A percentile compares a stretch with the other conserved stretches of the same genome.
phyloP scores from a whole-genome alignment of 1,140 invertebrate genomes.

The Lordiphosa clarofinis region DNA sequence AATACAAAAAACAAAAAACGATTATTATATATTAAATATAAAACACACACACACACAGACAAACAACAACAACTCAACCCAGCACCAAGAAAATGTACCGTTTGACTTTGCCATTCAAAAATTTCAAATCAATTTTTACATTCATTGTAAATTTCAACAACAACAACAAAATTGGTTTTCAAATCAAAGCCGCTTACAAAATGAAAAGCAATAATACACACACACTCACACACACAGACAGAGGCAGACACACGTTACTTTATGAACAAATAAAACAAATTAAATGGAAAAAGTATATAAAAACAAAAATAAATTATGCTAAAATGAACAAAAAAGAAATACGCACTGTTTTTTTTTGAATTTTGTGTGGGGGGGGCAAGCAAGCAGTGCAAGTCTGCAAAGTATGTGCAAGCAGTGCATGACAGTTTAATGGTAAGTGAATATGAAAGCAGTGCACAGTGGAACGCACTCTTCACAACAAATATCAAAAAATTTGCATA shows the following conservation, averaged over 20 bases:
- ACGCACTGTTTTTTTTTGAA: neutral
- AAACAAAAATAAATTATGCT: constrained; percentile 65
- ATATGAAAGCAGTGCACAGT: too few relatives aligned
- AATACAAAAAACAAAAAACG: constrained; percentile 23
- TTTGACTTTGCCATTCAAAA: constrained; percentile 40
- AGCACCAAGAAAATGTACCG: constrained; percentile 42
- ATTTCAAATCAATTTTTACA: constrained; percentile 37
- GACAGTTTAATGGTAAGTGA: too few relatives aligned
- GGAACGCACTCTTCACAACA: too few relatives aligned
- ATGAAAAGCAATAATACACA: constrained; percentile 24
- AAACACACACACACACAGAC: constrained; percentile 27
- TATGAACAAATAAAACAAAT: constrained; percentile 70
- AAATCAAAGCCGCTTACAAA: constrained; percentile 45
- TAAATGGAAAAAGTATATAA: constrained; percentile 74
- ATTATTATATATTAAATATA: constrained; percentile 75
- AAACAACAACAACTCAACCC: constrained; percentile 36
- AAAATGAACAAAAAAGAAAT: constrained; percentile 44
- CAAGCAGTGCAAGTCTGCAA: too few relatives aligned
- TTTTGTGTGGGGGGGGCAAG: too few relatives aligned
- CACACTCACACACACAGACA: constrained; percentile 39
- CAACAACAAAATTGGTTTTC: constrained; percentile 35
- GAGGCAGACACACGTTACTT: constrained; percentile 73
- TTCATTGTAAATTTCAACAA: constrained; percentile 44
- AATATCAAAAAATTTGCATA: too few relatives aligned
- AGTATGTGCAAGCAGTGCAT: too few relatives aligned